Percentiles rank a stretch among this genome's conserved stretches.
These are phyloP conservation scores for Formica exsecta DNA, from an alignment of 1,140 invertebrate species.

Conservation along the genomic window DNA sequence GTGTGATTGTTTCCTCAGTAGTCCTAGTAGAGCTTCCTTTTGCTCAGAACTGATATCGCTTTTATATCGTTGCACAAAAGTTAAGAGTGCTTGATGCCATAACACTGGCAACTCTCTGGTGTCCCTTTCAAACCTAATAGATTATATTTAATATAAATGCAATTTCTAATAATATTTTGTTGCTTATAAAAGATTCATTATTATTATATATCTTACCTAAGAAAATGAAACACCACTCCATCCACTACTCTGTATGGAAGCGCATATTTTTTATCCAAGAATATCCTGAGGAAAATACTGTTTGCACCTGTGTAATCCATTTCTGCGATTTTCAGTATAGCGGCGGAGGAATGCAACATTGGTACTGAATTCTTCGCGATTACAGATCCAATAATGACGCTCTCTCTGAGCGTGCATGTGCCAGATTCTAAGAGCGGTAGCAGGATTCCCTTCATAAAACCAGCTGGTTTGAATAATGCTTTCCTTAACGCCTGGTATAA, in stretches of 20 bases:
- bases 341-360: constrained; percentile 98
- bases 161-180: neutral
- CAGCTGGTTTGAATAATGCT: constrained; percentile 98
- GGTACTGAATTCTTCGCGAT: constrained; percentile 97
- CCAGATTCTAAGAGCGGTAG: constrained; percentile 96
- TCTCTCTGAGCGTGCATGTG: constrained; percentile 97
- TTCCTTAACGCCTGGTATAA: constrained; percentile 97
- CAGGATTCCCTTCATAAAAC: constrained; percentile 99
- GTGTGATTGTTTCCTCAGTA: constrained; percentile 93
- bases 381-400: constrained; percentile 97
- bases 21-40: constrained; percentile 93
- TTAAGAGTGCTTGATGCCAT: constrained; percentile 98
- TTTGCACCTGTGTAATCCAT: constrained; percentile 99
- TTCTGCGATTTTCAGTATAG: constrained; percentile 97
- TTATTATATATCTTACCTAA: constrained; percentile 88
- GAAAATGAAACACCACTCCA: constrained; percentile 97
- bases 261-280: constrained; percentile 99
- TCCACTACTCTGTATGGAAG: constrained; percentile 98
- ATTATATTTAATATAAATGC: neutral
- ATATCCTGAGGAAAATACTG: constrained; percentile 97
- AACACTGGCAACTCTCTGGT: constrained; percentile 95
- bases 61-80: constrained; percentile 98
- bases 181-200: neutral
- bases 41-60: constrained; percentile 97
- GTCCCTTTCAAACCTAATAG: constrained; percentile 93